Evolutionary conservation across 2,797 vertebrate genomes (phyloP).

Genomic region (Ctenosaura bakeri): DNA sequence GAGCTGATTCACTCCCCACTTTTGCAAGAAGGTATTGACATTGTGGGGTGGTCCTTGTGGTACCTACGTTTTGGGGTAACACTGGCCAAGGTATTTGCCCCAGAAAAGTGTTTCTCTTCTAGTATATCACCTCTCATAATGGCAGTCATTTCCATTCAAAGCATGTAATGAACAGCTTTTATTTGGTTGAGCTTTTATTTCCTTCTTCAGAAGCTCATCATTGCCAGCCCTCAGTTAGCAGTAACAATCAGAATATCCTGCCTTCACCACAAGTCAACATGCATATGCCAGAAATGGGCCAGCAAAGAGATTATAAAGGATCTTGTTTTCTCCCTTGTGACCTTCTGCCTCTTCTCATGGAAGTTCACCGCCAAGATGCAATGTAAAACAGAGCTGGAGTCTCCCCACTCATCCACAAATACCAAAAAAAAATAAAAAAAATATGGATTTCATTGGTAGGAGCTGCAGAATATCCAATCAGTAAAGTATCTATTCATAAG

Average conservation of each 20-base stretch:
- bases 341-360: background rate
- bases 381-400: background rate
- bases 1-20: no score
- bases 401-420: background rate
- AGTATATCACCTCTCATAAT: background rate
- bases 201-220: background rate
- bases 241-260: background rate
- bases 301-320: background rate
- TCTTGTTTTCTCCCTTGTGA: background rate
- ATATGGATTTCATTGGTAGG: background rate
- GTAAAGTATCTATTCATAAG: background rate
- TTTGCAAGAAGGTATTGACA: no score
- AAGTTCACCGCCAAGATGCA: background rate
- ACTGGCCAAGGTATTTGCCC: background rate
- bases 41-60: no score
- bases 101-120: background rate
- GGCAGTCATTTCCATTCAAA: background rate
- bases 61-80: no score
- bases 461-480: background rate
- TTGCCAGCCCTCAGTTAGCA: background rate
- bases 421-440: conserved; percentile 14
- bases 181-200: background rate
- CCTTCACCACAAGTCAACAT: background rate
- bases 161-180: background rate
- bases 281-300: background rate